A percentile compares a stretch with the other conserved stretches of the same genome.
These are phyloP conservation scores for Pipistrellus nathusii DNA, from an alignment of 2,797 vertebrate genomes.

Conservation along the genomic window DNA sequence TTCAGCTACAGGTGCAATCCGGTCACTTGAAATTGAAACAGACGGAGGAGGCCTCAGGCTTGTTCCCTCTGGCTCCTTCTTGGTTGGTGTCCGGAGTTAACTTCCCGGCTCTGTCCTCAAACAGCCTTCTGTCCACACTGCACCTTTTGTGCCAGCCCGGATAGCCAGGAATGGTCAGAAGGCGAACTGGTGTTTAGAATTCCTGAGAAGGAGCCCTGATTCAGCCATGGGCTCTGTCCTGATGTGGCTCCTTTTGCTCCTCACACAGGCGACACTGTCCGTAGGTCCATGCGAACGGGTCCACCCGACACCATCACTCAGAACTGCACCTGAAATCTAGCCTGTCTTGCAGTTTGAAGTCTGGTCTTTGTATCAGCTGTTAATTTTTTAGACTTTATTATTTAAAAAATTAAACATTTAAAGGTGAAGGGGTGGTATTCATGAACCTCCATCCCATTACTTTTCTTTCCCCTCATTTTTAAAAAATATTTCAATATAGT, in stretches of 20 bases:
- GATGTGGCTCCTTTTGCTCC: not conserved
- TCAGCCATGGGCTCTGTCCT: not conserved
- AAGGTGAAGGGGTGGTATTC: not conserved
- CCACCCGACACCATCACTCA: rapidly evolving
- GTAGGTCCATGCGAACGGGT: rapidly evolving
- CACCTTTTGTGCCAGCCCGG: not conserved
- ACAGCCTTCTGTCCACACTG: not conserved
- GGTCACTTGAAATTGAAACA: not conserved
- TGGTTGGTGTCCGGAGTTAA: not conserved
- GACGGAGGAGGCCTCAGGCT: not conserved
- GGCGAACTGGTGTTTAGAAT: not conserved
- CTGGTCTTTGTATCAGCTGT: not conserved
- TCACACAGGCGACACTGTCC: not conserved
- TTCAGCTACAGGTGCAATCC: not conserved
- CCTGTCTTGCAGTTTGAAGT: not conserved
- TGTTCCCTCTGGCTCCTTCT: not conserved
- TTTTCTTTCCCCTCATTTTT: not conserved
- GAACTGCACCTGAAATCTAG: not conserved
- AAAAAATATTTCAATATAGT: not conserved
- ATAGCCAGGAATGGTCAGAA: not conserved
- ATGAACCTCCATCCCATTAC: not conserved
- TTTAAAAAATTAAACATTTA: not conserved
- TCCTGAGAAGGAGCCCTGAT: rapidly evolving
- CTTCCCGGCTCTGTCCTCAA: not conserved
- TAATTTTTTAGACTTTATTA: not conserved